Evolutionary conservation across 2,888 invertebrate genomes (phyloP), one percentile per base, ranked within the genome.

Genomic region (Tenodera sinensis): DNA sequence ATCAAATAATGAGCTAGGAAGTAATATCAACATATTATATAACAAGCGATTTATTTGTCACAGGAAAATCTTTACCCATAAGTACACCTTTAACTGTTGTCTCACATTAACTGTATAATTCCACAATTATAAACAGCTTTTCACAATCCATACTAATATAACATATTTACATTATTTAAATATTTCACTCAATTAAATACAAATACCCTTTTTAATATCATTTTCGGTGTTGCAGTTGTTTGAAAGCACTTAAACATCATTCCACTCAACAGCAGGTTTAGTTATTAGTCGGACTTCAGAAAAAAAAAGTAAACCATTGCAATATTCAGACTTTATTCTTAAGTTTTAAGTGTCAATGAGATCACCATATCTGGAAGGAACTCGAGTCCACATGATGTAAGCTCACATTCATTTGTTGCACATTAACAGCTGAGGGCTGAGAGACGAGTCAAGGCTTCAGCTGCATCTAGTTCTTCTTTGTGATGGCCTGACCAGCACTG

Each of bases 391-490:
- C 54, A 15, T 71, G 20, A 20, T 3, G 20, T 71, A 3, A 71
- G 25, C 15, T 71, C 20, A 25, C 54, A 71, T 71, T 20, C 54
- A 20, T 15, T 71, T 71, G 20, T 71, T 20, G 3, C 54, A 71
- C 54, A 20, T 15, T 15, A 71, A 71, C 54, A 71, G 25, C 54
- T 71, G 54, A 88, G 93, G 92, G 91, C 92, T 2, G 96, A 96
- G 90, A 97, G 93, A 88, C 95, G 95, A 1, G 97, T 96, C 12
- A 97, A 93, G 0, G 97, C 96, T 90, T 96, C 96, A 0, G 97
- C 97, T 0, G 97, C 97, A 92, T 97, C 97, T 30, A 97, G 94
- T 92, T 97, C 97, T 92, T 96, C 96, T 91, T 95, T 95, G 88
- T 96, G 96, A 88, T 93, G 93, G 28, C 91, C 91, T 84, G 91